Conservation (phyloP, 1,140 invertebrate species). For the Lineus longissimus region DNA sequence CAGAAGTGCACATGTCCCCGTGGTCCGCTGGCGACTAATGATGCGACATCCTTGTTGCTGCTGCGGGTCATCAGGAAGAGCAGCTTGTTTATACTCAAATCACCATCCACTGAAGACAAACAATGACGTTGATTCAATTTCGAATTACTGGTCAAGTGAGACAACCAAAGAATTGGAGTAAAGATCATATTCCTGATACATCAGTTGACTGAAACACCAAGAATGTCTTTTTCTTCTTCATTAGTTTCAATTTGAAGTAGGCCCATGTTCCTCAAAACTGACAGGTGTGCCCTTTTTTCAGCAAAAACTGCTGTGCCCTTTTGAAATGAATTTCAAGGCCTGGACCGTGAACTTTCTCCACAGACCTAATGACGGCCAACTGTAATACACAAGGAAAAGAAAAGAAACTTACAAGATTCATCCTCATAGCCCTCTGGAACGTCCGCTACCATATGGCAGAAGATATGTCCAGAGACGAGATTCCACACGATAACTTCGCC, state of each 20-base stretch:
- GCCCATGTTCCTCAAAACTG: too few relatives aligned
- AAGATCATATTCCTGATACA: too few relatives aligned
- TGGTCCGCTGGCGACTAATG: conserved; percentile 50
- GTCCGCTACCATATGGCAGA: conserved; percentile 43
- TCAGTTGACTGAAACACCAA: too few relatives aligned
- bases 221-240: too few relatives aligned
- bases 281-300: too few relatives aligned
- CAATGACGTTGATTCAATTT: background rate
- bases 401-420: conserved; percentile 33
- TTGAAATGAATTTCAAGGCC: too few relatives aligned
- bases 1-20: conserved; percentile 51
- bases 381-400: background rate
- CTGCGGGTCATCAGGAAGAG: conserved; percentile 43
- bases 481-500: conserved; percentile 55
- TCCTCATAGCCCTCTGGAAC: conserved; percentile 32
- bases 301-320: too few relatives aligned
- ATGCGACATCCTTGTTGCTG: conserved; percentile 43
- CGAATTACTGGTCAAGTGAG: too few relatives aligned
- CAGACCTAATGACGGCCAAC: background rate
- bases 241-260: too few relatives aligned
- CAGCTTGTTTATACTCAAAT: conserved; percentile 46
- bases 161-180: too few relatives aligned
- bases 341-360: too few relatives aligned
- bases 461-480: conserved; percentile 55
- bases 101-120: conserved; percentile 52